These are phyloP conservation scores for Drosophila suzukii DNA, from an alignment of 1,140 invertebrate species.

Conservation along the genomic window DNA sequence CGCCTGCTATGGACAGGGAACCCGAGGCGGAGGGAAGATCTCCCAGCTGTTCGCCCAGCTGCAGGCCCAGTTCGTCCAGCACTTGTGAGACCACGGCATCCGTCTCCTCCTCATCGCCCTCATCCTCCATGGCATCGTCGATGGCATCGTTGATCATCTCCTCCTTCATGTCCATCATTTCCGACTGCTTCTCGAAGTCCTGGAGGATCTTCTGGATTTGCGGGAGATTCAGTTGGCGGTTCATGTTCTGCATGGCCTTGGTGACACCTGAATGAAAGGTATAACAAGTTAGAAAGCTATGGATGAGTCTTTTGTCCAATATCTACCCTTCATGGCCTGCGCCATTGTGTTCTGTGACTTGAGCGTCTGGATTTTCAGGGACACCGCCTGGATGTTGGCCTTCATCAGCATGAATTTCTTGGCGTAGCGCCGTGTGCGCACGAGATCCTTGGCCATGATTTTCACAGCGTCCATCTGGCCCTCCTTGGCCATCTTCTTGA, in stretches of 20 bases:
- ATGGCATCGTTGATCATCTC: constrained; percentile 99
- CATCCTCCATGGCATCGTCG: constrained; percentile 99
- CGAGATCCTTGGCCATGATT: constrained; percentile 99
- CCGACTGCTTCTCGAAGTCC: constrained; percentile 99
- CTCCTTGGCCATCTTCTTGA: constrained; percentile 99
- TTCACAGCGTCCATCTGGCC: constrained; percentile 99
- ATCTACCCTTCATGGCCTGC: constrained; percentile 96
- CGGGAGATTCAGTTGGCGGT: constrained; percentile 98
- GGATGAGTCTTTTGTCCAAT: constrained; percentile 14
- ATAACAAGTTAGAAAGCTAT: background rate
- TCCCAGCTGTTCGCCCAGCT: constrained; percentile 95
- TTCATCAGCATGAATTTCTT: constrained; percentile 99
- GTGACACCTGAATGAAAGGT: constrained; percentile 89
- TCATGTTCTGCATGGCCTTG: constrained; percentile 99
- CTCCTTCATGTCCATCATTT: constrained; percentile 99
- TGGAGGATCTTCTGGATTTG: constrained; percentile 99
- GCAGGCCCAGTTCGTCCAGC: constrained; percentile 97
- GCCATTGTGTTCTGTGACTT: constrained; percentile 99
- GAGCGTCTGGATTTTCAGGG: constrained; percentile 98
- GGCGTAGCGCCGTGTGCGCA: constrained; percentile 96
- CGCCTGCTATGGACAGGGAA: constrained; percentile 77
- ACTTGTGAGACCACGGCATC: constrained; percentile 97
- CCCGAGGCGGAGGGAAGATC: constrained; percentile 89
- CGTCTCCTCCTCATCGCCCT: constrained; percentile 99
- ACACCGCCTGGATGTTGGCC: constrained; percentile 99